A percentile compares a stretch with the other conserved stretches of the same genome.
phyloP scores from a whole-genome alignment of 1,140 invertebrate genomes.

The Cydia pomonella region DNA sequence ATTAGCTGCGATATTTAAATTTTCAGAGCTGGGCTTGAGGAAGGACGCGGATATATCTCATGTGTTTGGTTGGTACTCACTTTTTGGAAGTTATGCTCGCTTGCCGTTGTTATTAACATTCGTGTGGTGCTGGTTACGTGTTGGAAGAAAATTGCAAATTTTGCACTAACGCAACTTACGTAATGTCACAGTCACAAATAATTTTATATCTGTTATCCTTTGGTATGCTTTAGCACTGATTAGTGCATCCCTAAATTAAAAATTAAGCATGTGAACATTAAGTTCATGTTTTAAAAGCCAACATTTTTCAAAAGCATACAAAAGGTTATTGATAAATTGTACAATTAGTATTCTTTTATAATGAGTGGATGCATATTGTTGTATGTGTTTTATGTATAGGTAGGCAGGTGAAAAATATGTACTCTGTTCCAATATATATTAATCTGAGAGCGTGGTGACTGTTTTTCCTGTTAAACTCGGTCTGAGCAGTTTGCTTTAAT shows the following conservation, averaged over 20 bases:
- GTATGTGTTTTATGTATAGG: no score
- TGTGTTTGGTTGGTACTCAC: slow-evolving; percentile 72
- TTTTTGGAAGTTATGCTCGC: slow-evolving; percentile 42
- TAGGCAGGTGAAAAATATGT: no score
- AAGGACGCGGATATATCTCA: slow-evolving; percentile 67
- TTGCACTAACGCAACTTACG: background rate
- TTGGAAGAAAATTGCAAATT: background rate
- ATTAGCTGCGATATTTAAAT: slow-evolving; percentile 61
- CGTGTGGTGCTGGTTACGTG: slow-evolving; percentile 6
- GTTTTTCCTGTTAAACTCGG: background rate
- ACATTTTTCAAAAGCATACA: no score
- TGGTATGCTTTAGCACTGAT: background rate
- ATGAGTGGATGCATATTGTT: no score
- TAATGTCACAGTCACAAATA: background rate
- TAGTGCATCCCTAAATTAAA: no score
- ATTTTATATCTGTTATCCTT: background rate
- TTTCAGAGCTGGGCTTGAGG: slow-evolving; percentile 72
- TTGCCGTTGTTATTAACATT: slow-evolving; percentile 34
- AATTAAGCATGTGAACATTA: no score
- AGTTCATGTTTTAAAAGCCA: no score
- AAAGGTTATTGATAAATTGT: no score
- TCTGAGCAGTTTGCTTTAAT: no score
- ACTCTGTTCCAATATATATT: no score
- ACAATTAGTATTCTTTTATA: no score
- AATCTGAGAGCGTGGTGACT: background rate